Evolutionary conservation across 2,113 vertebrate genomes (phyloP), one percentile per base, ranked within the genome.

Genomic region (Harpagus bidentatus): DNA sequence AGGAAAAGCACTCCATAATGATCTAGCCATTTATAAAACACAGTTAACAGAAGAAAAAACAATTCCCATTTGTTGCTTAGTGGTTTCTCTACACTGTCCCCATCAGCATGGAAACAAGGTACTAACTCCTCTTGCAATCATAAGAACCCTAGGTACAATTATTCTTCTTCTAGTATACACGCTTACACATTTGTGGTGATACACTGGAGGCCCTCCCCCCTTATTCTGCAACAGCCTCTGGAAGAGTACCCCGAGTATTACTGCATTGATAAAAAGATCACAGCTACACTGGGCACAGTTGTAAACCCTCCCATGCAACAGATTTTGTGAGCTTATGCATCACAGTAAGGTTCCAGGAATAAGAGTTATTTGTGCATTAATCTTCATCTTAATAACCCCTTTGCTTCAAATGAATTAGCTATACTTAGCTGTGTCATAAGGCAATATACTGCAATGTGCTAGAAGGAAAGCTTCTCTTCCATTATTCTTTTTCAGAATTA

Each of bases 331-430:
- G 86, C 90, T 88, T 82, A 89, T 86, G 92, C 87, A 93, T 65
- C 82, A 77, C 28, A 84, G 55, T 66, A 96, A 90, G 78, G 81
- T 82, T 96, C 88, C 61, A 95, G 92, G 88, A 95, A 89, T 81
- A 93, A 95, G 84, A 93, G 82, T 76, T 95, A 94, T 96, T 90
- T 93, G 58, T 82, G 81, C n/a, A 91, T 93, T 96, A 90, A 82
- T 95, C 62, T 94, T 95, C 83, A 89, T 82, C 80, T 91, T 91
- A 84, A 87, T 92, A 96, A 89, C 66, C 86, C 40, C 73, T 88
- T 90, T 80, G 73, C 72, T 90, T 74, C 84, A 93, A 85, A 94
- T 96, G 95, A 95, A 95, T 92, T 86, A 94, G 81, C 52, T 43
- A 73, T 71, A 82, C 85, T 95, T 94, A 88, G 92, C 84, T 87